phyloP scores from a whole-genome alignment of 2,113 vertebrate species.

The Numida meleagris region DNA sequence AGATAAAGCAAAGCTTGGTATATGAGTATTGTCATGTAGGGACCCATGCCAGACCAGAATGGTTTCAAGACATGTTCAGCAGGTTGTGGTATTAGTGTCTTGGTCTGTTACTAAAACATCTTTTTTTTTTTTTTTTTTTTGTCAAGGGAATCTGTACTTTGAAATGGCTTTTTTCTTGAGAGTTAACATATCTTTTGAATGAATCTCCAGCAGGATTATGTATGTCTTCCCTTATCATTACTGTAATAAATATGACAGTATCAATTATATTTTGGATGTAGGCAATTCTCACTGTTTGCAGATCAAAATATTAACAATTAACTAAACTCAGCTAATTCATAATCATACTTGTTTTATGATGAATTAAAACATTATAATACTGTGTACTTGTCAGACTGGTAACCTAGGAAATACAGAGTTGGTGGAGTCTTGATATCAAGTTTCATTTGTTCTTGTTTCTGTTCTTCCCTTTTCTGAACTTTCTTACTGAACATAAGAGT shows the following conservation, averaged over 20 bases:
- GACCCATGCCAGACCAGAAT: background rate
- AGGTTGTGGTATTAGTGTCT: background rate
- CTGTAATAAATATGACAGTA: background rate
- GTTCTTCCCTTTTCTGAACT: background rate
- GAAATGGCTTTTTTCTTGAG: background rate
- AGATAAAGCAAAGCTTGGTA: background rate
- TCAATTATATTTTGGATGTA: background rate
- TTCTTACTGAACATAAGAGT: background rate
- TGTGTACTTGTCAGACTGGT: background rate
- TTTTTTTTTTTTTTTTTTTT: background rate
- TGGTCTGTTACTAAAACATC: background rate
- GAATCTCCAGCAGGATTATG: background rate
- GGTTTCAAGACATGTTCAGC: background rate
- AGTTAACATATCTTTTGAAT: background rate
- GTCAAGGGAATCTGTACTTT: background rate
- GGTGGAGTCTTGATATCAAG: background rate
- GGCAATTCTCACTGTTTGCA: background rate
- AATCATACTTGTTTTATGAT: background rate
- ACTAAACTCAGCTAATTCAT: background rate
- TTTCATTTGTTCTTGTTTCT: background rate
- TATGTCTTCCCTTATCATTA: background rate
- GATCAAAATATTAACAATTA: background rate
- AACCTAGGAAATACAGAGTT: background rate
- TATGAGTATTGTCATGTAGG: background rate
- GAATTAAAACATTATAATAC: background rate